Evolutionary conservation across 37 sponge, comb jelly and placozoan species (phyloP).

Genomic region (Ephydatia muelleri): DNA sequence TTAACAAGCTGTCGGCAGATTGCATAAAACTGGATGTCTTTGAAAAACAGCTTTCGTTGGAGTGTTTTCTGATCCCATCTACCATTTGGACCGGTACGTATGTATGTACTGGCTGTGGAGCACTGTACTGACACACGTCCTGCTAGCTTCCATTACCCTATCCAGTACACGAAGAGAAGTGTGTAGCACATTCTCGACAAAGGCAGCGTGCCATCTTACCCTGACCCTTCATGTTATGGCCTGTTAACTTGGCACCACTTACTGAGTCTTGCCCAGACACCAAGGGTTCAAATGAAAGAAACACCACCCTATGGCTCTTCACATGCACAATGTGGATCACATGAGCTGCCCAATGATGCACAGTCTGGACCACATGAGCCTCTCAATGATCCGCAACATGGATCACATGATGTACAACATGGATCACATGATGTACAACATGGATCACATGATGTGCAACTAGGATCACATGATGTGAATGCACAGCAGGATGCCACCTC

Average conservation of each 20-base stretch:
- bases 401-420: background rate
- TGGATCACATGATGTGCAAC: too few relatives aligned
- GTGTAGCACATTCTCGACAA: slow-evolving; percentile 71
- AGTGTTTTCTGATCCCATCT: slow-evolving; percentile 47
- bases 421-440: too few relatives aligned
- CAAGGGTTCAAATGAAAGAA: background rate
- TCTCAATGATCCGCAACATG: background rate
- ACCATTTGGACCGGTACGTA: slow-evolving; percentile 68
- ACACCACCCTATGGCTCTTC: too few relatives aligned
- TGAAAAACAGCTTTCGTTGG: slow-evolving; percentile 58
- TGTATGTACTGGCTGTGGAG: background rate
- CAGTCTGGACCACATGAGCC: too few relatives aligned
- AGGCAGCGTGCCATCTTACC: slow-evolving; percentile 33
- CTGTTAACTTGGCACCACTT: background rate
- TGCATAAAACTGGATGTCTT: slow-evolving; percentile 77
- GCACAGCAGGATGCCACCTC: slow-evolving; percentile 34
- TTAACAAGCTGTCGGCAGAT: slow-evolving; percentile 37
- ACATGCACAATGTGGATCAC: too few relatives aligned
- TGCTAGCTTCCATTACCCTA: slow-evolving; percentile 67
- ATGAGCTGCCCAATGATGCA: too few relatives aligned
- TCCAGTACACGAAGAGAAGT: slow-evolving; percentile 65
- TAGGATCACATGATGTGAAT: too few relatives aligned
- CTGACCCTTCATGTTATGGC: slow-evolving; percentile 75
- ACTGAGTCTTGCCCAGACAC: slow-evolving; percentile 1
- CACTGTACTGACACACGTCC: background rate